A percentile compares a stretch with the other conserved stretches of the same genome.
phyloP scores from a whole-genome alignment of 1,140 invertebrate species.

The Hylaeus volcanicus region DNA sequence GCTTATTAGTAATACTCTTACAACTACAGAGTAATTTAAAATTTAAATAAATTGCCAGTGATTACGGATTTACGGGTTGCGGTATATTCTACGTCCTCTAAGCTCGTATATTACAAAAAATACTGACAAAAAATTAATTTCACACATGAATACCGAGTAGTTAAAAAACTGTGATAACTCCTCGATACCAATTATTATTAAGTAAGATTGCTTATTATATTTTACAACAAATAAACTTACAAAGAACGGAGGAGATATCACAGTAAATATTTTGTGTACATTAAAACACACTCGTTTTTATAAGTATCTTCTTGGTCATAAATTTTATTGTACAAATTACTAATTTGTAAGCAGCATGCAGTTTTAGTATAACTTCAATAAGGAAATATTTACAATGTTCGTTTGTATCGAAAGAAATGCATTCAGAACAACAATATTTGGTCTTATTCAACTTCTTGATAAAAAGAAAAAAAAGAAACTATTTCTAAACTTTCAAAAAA shows the following conservation, averaged over 20 bases:
- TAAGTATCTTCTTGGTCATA: constrained; percentile 63
- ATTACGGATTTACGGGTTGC: constrained; percentile 47
- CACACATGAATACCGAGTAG: constrained; percentile 26
- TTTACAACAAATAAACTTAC: constrained; percentile 44
- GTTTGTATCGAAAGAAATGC: constrained; percentile 45
- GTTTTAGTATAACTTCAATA: constrained; percentile 46
- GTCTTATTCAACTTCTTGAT: constrained; percentile 13
- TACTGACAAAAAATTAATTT: constrained; percentile 56
- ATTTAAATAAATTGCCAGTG: constrained; percentile 50
- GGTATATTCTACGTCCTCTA: constrained; percentile 46
- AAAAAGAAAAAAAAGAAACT: constrained; percentile 1
- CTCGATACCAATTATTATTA: constrained; percentile 20
- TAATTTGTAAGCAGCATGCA: constrained; percentile 62
- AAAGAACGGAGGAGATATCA: constrained; percentile 53
- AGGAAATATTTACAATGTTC: constrained; percentile 56
- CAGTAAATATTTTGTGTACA: constrained; percentile 54
- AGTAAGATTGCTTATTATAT: constrained; percentile 34
- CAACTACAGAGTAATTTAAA: constrained; percentile 49
- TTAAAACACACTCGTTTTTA: constrained; percentile 51
- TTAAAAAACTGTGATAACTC: constrained; percentile 37
- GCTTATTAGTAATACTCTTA: constrained; percentile 66
- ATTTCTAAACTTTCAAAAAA: neutral
- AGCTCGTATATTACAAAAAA: constrained; percentile 60
- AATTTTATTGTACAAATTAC: constrained; percentile 63
- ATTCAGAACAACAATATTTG: constrained; percentile 48